Evolutionary conservation across 1,140 invertebrate species (phyloP), one percentile per base, ranked within the genome.

Genomic region (Nasonia vitripennis): DNA sequence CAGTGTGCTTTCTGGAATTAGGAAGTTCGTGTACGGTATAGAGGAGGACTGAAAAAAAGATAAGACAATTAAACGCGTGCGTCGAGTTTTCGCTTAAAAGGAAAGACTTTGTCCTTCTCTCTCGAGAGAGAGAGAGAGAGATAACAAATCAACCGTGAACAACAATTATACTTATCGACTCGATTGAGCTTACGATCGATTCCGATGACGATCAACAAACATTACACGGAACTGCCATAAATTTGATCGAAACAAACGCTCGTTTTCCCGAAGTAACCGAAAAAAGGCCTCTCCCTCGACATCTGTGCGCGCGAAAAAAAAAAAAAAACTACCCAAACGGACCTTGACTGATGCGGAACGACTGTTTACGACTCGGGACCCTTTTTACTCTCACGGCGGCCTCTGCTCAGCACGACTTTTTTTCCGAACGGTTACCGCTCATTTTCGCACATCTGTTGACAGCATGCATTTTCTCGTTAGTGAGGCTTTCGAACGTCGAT

Each of bases 401-500:
- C 68, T 37, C 73, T 20, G 12, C 7, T 41, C 27, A 27, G 41
- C 7, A 41, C 4, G 10, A 0, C 23, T 71, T 34, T 23, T 71
- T 71, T 34, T 7, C 27, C 27, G 27, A 11, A 41, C 20, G 20
- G 37, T 23, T 71, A 34, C 41, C 3, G 74, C 74, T 75, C 74
- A 41, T 75, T 75, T 75, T 75, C 74, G 74, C 74, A 75, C 74
- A 75, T 75, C 74, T 75, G 74, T 75, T 75, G 74, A 75, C 74
- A 75, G 74, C 74, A 75, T 75, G 74, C 9, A 71, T 71, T 71
- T 71, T 34, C 68, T 71, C 10, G 27, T 34, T 71, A 11, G 27
- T 0, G 27, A 27, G 11, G 4, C 14, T 67, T 2, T 67, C 62
- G 62, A 67, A 45, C 9, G 41, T 10, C 41, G 41, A 45, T 45